A percentile compares a stretch with the other conserved stretches of the same genome.
These are phyloP conservation scores for Archips crataeganus DNA, from an alignment of 2,888 invertebrate species.

Conservation along the genomic window DNA sequence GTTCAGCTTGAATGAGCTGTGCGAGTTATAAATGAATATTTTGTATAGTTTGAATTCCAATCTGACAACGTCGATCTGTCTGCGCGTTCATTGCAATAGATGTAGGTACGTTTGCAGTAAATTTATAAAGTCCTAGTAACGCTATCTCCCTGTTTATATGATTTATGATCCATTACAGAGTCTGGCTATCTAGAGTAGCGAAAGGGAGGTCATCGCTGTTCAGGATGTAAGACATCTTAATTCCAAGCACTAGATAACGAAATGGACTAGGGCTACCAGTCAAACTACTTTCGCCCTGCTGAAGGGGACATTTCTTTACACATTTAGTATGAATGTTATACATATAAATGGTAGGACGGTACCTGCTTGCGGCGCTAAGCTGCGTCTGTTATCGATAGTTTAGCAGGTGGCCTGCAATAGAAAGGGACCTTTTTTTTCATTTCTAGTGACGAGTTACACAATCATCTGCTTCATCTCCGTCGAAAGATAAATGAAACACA, in stretches of 20 bases:
- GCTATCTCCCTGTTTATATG: constrained; percentile 57
- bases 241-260: constrained; percentile 60
- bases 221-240: constrained; percentile 74
- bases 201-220: constrained; percentile 66
- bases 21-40: neutral
- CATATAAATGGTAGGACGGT: constrained; percentile 6
- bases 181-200: constrained; percentile 60
- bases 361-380: constrained; percentile 21
- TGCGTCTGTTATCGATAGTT: constrained; percentile 34
- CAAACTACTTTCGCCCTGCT: constrained; percentile 32
- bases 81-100: neutral
- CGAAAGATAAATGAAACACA: neutral
- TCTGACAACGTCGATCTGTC: constrained; percentile 19
- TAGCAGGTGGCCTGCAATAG: constrained; percentile 31
- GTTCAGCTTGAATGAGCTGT: neutral
- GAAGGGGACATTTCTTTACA: constrained; percentile 23
- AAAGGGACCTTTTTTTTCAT: constrained; percentile 31
- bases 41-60: neutral
- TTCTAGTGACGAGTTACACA: constrained; percentile 4
- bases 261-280: constrained; percentile 41
- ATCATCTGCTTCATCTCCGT: constrained; percentile 23
- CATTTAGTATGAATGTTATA: constrained; percentile 8
- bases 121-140: constrained; percentile 52
- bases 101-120: constrained; percentile 46
- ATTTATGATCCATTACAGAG: constrained; percentile 61